These are phyloP conservation scores for Caenorhabditis afra DNA, from an alignment of 2,888 invertebrate species.

Conservation along the genomic window DNA sequence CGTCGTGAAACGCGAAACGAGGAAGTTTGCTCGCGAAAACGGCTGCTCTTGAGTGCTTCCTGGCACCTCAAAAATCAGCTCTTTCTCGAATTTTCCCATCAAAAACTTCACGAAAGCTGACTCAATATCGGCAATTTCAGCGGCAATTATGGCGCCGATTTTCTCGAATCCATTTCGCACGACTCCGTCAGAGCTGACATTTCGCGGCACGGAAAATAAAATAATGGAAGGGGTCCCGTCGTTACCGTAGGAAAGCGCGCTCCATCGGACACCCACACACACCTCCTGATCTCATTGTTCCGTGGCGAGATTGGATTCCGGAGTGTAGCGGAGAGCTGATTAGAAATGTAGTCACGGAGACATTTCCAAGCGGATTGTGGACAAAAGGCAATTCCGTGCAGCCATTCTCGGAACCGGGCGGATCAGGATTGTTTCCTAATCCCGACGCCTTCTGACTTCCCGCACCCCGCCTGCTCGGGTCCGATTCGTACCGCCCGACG, in stretches of 20 bases:
- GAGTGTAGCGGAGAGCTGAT: slow-evolving; percentile 8
- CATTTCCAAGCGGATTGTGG: not conserved
- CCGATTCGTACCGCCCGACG: too few relatives aligned
- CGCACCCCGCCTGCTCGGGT: not conserved
- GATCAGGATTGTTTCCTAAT: slow-evolving; percentile 5
- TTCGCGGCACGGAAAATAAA: too few relatives aligned
- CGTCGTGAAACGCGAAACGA: not conserved
- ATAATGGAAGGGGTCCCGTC: too few relatives aligned
- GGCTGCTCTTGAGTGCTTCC: too few relatives aligned
- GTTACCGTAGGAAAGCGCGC: too few relatives aligned
- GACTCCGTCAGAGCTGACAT: too few relatives aligned
- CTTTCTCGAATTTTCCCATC: not conserved
- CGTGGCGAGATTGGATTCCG: not conserved
- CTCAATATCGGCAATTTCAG: not conserved
- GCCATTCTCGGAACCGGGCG: not conserved
- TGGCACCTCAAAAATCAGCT: not conserved
- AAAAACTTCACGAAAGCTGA: not conserved
- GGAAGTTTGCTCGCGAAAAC: not conserved
- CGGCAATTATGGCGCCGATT: not conserved
- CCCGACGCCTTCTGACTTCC: not conserved
- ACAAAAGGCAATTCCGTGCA: not conserved
- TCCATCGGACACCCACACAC: too few relatives aligned
- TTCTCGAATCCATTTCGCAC: not conserved
- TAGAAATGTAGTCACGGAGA: slow-evolving; percentile 11
- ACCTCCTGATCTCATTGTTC: too few relatives aligned